phyloP scores from a whole-genome alignment of 1,140 invertebrate genomes.

The Schmidtea mediterranea region DNA sequence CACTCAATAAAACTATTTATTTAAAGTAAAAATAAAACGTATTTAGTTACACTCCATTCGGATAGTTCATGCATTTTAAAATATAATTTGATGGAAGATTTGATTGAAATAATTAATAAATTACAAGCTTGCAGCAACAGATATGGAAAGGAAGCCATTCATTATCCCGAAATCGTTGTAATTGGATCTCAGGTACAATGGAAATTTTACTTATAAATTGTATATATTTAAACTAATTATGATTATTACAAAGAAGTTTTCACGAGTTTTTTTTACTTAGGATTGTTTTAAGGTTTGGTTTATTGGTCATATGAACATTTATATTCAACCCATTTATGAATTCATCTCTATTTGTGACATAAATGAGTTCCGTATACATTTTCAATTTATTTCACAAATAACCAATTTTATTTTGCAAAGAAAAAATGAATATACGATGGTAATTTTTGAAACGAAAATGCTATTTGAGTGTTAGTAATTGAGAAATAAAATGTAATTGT shows the following conservation, averaged over 20 bases:
- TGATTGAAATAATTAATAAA: constrained; percentile 97
- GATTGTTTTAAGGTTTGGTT: too few species aligned
- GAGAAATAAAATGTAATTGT: too few species aligned
- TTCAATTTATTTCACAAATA: too few species aligned
- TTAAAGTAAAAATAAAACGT: too few species aligned
- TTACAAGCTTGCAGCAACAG: constrained; percentile 98
- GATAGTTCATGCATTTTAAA: too few species aligned
- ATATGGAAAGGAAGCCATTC: constrained; percentile 83
- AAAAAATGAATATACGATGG: too few species aligned
- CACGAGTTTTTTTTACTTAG: too few species aligned
- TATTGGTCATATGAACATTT: constrained; percentile 75
- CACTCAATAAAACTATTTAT: too few species aligned
- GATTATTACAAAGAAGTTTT: constrained; percentile 86
- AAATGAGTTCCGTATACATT: constrained; percentile 67
- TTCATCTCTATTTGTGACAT: constrained; percentile 61
- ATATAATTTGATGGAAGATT: constrained; percentile 93
- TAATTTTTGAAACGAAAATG: too few species aligned
- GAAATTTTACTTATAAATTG: constrained; percentile 59
- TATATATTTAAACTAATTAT: constrained; percentile 25
- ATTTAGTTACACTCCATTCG: too few species aligned
- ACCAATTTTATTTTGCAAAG: too few species aligned
- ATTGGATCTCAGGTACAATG: constrained; percentile 98
- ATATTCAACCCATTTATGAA: constrained; percentile 85
- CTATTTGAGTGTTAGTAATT: too few species aligned
- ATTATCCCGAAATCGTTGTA: constrained; percentile 92